Percentiles rank a stretch among this genome's conserved stretches.
Conservation (phyloP, 2,888 invertebrate species). For the Frankliniella intonsa region DNA sequence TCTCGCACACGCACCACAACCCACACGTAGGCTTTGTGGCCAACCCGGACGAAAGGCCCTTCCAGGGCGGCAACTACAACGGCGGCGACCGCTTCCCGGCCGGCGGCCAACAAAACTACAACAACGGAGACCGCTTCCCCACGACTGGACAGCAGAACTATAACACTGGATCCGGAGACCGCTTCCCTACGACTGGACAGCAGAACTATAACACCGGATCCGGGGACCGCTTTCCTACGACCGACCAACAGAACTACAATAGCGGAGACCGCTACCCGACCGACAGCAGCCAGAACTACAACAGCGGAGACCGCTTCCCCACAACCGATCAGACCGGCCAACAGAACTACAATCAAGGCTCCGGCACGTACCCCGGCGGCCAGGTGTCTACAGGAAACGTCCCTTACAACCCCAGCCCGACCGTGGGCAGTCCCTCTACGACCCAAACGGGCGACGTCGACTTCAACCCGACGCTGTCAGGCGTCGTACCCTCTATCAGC, state of each 20-base stretch:
- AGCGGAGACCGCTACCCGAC: background rate
- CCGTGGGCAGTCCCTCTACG: background rate
- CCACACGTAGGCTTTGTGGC: background rate
- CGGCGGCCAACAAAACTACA: background rate
- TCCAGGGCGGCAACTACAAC: background rate
- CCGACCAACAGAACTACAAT: background rate
- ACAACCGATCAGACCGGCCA: too few relatives aligned
- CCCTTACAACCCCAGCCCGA: background rate
- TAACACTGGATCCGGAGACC: background rate
- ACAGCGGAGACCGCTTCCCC: background rate
- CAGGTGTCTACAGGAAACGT: too few relatives aligned
- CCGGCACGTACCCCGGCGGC: too few relatives aligned
- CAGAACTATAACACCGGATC: background rate
- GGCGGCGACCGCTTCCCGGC: background rate
- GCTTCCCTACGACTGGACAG: background rate
- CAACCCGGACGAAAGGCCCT: background rate
- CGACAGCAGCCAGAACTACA: background rate
- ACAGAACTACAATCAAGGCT: too few relatives aligned
- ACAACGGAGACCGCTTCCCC: background rate
- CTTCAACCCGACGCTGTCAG: background rate
- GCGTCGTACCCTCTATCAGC: background rate
- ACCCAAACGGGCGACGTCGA: background rate
- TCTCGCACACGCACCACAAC: background rate
- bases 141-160: background rate
- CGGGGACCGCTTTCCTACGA: background rate